Evolutionary conservation across 2,797 vertebrate genomes (phyloP), one percentile per base, ranked within the genome.

Genomic region (Remorina albescens): DNA sequence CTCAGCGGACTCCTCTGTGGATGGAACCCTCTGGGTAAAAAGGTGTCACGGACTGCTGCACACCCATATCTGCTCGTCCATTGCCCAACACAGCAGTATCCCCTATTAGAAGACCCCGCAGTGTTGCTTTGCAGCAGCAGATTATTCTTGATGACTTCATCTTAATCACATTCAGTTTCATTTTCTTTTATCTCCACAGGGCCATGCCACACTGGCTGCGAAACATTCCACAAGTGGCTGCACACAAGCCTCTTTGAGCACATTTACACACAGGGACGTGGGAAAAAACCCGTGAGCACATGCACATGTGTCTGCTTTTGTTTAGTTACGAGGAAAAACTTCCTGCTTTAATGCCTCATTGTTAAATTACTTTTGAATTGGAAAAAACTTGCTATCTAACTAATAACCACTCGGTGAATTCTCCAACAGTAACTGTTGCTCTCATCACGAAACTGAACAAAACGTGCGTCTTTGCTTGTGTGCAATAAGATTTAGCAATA

Each of bases 111-210:
- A 46, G 67, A 59, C 86, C 88, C 91, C 32, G 82, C 80, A 80
- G 87, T 77, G 80, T 81, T 70, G 86, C 85, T 86, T 69, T 61
- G 80, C 80, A 66, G 83, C 71, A 26, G 42, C 80, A 87, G 90
- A 90, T 93, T 92, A 89, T 81, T 82, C 76, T 81, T 90, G 90
- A 94, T 82, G 90, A 88, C 93, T 94, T 93, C 88, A 93, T 94
- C 82, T 91, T 93, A 93, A 92, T 93, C 91, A 91, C 88, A 92
- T 91, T 89, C 86, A 62, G 51, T 88, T 90, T 93, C 78, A 90
- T 94, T 94, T 93, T 91, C 79, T 91, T 88, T 89, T 88, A 92
- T 94, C 89, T 88, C 55, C 68, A 21, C 70, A 18, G 74, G 55
- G 53, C 66, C 75, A 78, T 61, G 79, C 83, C 46, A 61, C 77